A percentile compares a stretch with the other conserved stretches of the same genome.
These are phyloP conservation scores for Chelonia mydas DNA, from an alignment of 2,797 vertebrate genomes.

Conservation along the genomic window DNA sequence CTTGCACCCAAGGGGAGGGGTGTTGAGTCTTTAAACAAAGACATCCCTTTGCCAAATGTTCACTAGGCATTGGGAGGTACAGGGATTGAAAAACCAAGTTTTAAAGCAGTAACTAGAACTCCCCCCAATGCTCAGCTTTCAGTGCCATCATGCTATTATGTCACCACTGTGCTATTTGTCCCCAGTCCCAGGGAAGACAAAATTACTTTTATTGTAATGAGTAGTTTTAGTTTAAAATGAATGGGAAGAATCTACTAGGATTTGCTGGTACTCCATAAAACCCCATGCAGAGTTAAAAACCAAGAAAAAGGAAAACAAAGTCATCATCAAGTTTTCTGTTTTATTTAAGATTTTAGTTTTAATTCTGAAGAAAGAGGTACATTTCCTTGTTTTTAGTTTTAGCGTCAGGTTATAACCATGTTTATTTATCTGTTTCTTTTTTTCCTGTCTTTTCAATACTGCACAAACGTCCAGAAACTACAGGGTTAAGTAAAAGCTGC, in stretches of 20 bases:
- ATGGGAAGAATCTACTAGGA: not conserved
- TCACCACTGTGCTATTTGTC: not conserved
- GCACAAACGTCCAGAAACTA: conserved; percentile 89
- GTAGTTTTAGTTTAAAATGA: not conserved
- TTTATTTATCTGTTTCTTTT: conserved; percentile 84
- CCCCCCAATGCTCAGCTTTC: not conserved
- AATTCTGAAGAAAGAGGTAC: conserved; percentile 99
- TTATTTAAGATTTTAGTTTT: conserved; percentile 99
- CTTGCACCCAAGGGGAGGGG: not conserved
- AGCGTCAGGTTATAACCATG: conserved; percentile 92
- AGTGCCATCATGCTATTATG: not conserved
- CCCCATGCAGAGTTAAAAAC: not conserved
- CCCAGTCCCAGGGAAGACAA: not conserved
- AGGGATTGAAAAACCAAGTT: not conserved
- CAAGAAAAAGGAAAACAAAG: conserved; percentile 52
- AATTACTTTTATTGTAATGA: not conserved
- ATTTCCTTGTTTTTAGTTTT: conserved; percentile 95
- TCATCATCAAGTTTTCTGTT: conserved; percentile 93
- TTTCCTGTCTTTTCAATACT: conserved; percentile 88
- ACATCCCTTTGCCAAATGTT: not conserved
- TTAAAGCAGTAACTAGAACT: not conserved
- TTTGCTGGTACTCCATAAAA: not conserved
- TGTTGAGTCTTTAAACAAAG: not conserved
- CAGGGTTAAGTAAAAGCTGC: conserved; percentile 86
- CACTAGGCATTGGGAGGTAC: not conserved